Conservation (phyloP, 1,140 invertebrate genomes). For the Drosophila baimaii region DNA sequence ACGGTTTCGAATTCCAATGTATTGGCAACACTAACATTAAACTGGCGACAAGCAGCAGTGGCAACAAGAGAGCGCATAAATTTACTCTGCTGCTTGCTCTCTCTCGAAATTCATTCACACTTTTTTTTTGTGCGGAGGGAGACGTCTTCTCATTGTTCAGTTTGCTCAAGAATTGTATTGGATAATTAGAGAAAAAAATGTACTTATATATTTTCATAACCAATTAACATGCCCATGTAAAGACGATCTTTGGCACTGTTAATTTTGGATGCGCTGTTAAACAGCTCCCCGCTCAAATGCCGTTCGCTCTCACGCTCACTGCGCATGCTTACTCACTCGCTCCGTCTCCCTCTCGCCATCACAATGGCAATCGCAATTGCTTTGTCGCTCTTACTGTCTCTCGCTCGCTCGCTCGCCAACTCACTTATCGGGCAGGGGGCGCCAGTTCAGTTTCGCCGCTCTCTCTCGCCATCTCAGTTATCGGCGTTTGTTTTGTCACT, state of each 20-base stretch:
- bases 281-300: constrained; percentile 22
- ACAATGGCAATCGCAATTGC: constrained; percentile 11
- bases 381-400: constrained; percentile 4
- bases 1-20: constrained; percentile 76
- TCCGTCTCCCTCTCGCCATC: constrained; percentile 12
- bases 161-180: constrained; percentile 10
- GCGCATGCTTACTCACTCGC: constrained; percentile 37
- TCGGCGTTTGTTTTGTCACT: constrained; percentile 46
- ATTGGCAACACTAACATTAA: constrained; percentile 70
- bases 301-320: constrained; percentile 32
- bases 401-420: constrained; percentile 2
- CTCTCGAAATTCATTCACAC: constrained; percentile 55
- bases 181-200: constrained; percentile 10
- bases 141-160: neutral
- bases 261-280: constrained; percentile 28
- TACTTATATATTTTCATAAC: constrained; percentile 20
- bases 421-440: constrained; percentile 4
- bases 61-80: constrained; percentile 51
- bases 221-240: constrained; percentile 23
- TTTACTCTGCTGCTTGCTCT: constrained; percentile 10
- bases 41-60: constrained; percentile 27
- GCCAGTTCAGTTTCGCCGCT: constrained; percentile 8
- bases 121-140: constrained; percentile 4
- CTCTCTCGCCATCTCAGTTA: constrained; percentile 28
- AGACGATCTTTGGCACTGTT: constrained; percentile 44